Conservation (phyloP, 35 echinoderm and acorn worm species). For the Lytechinus variegatus region DNA sequence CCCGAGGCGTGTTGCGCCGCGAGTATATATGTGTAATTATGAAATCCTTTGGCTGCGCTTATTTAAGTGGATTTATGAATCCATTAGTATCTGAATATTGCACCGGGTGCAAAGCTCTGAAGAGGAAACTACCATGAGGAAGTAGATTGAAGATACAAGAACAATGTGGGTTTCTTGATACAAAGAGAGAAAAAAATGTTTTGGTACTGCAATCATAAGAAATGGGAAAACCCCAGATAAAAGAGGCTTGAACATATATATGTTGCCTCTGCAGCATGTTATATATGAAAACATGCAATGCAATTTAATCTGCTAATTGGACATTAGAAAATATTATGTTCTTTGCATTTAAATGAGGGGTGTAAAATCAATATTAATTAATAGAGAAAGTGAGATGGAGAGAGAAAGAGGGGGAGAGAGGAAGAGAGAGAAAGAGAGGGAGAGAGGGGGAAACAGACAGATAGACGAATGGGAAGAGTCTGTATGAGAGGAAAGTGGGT, state of each 20-base stretch:
- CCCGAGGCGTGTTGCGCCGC: not conserved
- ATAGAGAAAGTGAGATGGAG: not conserved
- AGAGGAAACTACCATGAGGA: not conserved
- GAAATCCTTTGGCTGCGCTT: not conserved
- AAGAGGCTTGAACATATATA: too few relatives aligned
- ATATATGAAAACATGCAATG: too few relatives aligned
- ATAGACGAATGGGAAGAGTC: not conserved
- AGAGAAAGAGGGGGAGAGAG: not conserved
- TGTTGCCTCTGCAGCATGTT: too few relatives aligned
- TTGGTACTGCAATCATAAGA: too few relatives aligned
- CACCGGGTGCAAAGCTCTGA: not conserved
- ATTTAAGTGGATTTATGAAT: not conserved
- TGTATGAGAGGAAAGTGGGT: not conserved
- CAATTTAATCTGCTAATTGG: too few relatives aligned
- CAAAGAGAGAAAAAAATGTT: too few relatives aligned
- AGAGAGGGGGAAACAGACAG: not conserved
- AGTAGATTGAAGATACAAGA: not conserved
- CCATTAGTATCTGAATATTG: not conserved
- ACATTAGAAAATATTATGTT: too few relatives aligned
- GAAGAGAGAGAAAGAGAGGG: not conserved
- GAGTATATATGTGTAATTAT: slow-evolving; percentile 10
- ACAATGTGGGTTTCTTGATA: too few relatives aligned
- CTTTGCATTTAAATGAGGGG: too few relatives aligned
- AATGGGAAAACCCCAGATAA: too few relatives aligned
- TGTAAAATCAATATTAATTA: too few relatives aligned